Base-by-base conservation (phyloP, 2,888 invertebrate species). In the Andrena fulva region DNA sequence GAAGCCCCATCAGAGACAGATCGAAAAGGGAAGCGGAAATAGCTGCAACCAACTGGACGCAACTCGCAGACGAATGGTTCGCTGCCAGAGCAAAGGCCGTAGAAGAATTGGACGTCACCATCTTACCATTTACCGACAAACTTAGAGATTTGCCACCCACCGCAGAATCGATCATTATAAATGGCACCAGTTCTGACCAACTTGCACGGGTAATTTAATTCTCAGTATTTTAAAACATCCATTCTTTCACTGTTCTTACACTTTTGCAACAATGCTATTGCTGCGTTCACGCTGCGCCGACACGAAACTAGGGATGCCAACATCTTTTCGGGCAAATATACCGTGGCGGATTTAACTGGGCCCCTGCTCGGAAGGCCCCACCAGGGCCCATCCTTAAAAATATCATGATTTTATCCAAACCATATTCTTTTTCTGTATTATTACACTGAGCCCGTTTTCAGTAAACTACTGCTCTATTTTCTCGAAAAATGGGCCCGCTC, bases 41-140 rank as follows among this genome's bases (percentile, higher is more conserved):
- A 42, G 88, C 87, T 16, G 82, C 85, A 63, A 92, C 89, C 27
- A 93, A 93, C 77, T 93, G 93, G 93, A 92, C 93, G 5, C 85
- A 87, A 64, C 85, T 93, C 66, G 92, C 92, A 54, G 92, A 93
- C 68, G 92, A 92, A 87, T 93, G 93, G 93, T 81, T 93, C 8
- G 80, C 82, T 71, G 89, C 90, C 3, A 92, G 87, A 80, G 87
- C 85, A n/a, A 89, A 82, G 6, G 82, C 88, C 16, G 82, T 84
- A 24, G 90, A 90, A 66, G 85, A 77, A 24, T 84, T 90, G 42
- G 90, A 91, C 10, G 89, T 91, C 12, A 90, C 92, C 12, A 42
- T 93, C n/a, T 74, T 93, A 42, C 92, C 92, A 12, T 87, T 87
- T 10, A 89, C 62, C 2, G 88, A 89, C 6, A 87, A 70, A 67